These are phyloP conservation scores for Grammomys surdaster DNA, from an alignment of 2,113 vertebrate species.

Conservation along the genomic window DNA sequence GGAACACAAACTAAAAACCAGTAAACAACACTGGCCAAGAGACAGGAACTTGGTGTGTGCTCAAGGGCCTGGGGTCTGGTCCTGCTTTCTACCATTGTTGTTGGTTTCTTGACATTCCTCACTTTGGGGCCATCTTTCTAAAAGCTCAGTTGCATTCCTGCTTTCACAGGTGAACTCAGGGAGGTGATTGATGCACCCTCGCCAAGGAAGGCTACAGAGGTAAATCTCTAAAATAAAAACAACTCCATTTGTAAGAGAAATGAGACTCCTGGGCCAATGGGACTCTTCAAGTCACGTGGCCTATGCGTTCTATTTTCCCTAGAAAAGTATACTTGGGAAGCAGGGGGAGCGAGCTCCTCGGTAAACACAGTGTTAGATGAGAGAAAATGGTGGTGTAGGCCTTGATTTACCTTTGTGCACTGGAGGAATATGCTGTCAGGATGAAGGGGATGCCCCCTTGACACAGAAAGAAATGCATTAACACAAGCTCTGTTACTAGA, in stretches of 20 bases:
- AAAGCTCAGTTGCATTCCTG: neutral
- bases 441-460: neutral
- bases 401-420: neutral
- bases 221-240: neutral
- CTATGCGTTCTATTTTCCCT: neutral
- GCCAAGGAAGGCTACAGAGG: neutral
- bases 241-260: constrained; percentile 27
- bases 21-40: neutral
- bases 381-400: neutral
- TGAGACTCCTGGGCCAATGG: neutral
- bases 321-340: constrained; percentile 2
- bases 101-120: constrained; percentile 52
- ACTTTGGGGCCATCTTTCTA: constrained; percentile 37
- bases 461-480: neutral
- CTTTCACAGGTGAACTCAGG: neutral
- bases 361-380: neutral
- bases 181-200: constrained; percentile 5
- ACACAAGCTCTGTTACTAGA: neutral
- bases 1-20: neutral
- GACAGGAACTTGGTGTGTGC: constrained; percentile 23
- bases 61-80: neutral
- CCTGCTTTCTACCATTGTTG: constrained; percentile 28
- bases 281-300: neutral
- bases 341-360: neutral
- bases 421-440: neutral